Base-by-base conservation (phyloP, 1,140 invertebrate species). In the Apis cerana region DNA sequence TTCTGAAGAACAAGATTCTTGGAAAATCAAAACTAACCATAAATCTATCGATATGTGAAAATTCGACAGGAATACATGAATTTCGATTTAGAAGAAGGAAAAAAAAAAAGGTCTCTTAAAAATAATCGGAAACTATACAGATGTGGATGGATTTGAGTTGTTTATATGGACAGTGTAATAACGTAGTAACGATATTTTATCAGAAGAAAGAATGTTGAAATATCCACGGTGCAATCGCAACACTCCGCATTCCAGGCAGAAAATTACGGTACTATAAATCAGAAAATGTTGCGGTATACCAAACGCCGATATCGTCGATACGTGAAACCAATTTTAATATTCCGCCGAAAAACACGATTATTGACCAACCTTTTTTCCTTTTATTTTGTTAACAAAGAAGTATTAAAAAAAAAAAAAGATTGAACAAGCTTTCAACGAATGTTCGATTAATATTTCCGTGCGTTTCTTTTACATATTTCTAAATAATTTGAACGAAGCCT, bases 221-320 rank as follows among this genome's bases (percentile, higher is more conserved):
- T 43, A 56, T 67, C 27, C 7, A 19, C 19, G 62, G 23, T 48
- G 19, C 13, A 27, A 3, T 50, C 48, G 61, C 48, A 48, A 75
- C 74, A 33, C 23, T 23, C 56, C 72, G 43, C 13, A 62, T 62
- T 50, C n/a, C 58, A 27, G 19, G 15, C 62, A 56, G 75, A 78
- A 78, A 78, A 78, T 68, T 68, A 48, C 75, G 33, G 50, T 13
- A 27, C 50, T n/a, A 54, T 78, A 68, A 78, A 78, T 78, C 52
- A 68, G 54, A 65, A 64, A 58, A 43, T n/a, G 19, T 74, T 43
- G 54, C 56, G 71, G 21, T 68, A 10, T 17, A 68, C 23, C 50
- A 78, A 78, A 48, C 54, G 64, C 50, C n/a, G n/a, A 2, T 43
- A 43, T 68, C 62, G 75, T 58, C 75, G 64, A 78, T 78, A 68